Percentiles rank a stretch among this genome's conserved stretches.
Conservation (phyloP, 2,888 invertebrate genomes). For the Thera britannica region DNA sequence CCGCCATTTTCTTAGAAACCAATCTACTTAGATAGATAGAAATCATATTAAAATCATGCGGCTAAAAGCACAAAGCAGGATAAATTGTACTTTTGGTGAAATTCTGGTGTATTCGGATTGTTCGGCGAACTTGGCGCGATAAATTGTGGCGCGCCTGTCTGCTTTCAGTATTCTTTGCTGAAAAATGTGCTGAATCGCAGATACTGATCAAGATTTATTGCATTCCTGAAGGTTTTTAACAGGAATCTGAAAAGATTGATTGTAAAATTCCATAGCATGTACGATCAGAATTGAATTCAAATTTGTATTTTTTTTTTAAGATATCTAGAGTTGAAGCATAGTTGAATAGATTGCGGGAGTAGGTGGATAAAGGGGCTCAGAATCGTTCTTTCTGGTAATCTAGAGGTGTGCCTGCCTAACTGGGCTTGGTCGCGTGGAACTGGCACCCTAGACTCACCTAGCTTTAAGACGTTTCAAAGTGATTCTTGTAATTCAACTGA, state of each 20-base stretch:
- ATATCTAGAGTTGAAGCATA: too few relatives aligned
- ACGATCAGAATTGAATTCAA: neutral
- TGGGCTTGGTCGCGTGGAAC: too few relatives aligned
- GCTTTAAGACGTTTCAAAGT: too few relatives aligned
- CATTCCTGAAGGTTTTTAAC: conserved; percentile 9
- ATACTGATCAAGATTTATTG: conserved; percentile 26
- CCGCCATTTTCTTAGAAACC: neutral
- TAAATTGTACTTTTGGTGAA: conserved; percentile 19
- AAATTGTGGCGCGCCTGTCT: conserved; percentile 20
- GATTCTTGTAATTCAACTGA: too few relatives aligned
- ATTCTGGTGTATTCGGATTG: conserved; percentile 14
- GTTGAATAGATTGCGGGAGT: too few relatives aligned
- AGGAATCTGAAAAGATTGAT: neutral
- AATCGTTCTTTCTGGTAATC: too few relatives aligned
- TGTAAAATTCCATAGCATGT: neutral
- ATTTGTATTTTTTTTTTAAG: neutral
- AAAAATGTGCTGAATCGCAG: conserved; percentile 21
- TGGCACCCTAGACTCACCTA: too few relatives aligned
- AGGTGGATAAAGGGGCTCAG: too few relatives aligned
- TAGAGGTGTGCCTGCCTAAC: too few relatives aligned
- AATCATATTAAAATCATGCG: conserved; percentile 21
- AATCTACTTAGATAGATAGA: neutral
- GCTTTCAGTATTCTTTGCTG: conserved; percentile 14
- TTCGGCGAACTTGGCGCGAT: conserved; percentile 12
- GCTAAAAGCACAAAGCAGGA: conserved; percentile 15